A percentile compares a stretch with the other conserved stretches of the same genome.
Evolutionary conservation across 1,140 invertebrate genomes (phyloP).

Genomic region (Nomia melanderi): DNA sequence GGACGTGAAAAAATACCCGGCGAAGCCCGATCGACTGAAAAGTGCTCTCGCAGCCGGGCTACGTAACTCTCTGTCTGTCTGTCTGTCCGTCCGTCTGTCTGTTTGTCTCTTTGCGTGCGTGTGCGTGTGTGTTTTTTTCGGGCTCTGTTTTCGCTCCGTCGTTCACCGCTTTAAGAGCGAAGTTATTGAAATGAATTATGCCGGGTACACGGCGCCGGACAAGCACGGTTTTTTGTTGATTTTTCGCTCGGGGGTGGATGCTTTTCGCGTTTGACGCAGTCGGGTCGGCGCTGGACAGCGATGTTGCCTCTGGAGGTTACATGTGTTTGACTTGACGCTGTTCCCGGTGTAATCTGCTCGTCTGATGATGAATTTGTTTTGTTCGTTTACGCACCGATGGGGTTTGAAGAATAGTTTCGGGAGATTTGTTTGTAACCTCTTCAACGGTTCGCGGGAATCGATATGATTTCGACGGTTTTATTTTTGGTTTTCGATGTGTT

Average conservation of each 20-base stretch:
- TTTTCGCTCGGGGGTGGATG: not conserved
- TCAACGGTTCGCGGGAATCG: no score
- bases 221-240: not conserved
- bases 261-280: not conserved
- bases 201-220: not conserved
- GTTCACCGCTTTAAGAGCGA: not conserved
- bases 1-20: constrained; percentile 61
- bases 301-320: not conserved
- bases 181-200: constrained; percentile 9
- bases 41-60: constrained; percentile 38
- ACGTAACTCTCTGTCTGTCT: constrained; percentile 4
- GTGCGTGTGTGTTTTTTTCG: not conserved
- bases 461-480: no score
- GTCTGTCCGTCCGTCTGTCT: no score
- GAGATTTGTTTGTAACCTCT: no score
- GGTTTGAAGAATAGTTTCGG: no score
- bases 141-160: not conserved
- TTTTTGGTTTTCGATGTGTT: no score
- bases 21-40: constrained; percentile 57
- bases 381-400: no score
- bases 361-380: not conserved
- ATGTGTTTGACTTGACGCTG: not conserved
- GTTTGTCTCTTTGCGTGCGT: no score
- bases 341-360: not conserved
- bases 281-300: not conserved